These are phyloP conservation scores for Cylas formicarius DNA, from an alignment of 1,140 invertebrate genomes.

Conservation along the genomic window DNA sequence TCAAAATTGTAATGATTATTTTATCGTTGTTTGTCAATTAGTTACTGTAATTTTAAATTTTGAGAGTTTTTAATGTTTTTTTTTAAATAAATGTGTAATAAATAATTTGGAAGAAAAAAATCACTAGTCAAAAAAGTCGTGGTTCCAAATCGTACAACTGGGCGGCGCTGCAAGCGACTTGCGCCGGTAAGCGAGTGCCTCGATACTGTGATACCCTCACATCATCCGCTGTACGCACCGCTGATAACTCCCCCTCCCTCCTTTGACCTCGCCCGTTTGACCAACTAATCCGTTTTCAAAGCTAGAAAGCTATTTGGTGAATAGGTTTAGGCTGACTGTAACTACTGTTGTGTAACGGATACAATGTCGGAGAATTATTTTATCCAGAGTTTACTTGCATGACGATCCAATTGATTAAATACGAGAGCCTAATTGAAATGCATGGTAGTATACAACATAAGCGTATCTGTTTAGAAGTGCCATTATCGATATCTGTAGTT, in stretches of 20 bases:
- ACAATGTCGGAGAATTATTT: slow-evolving; percentile 2
- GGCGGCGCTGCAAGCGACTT: slow-evolving; percentile 26
- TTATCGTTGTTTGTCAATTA: too few relatives aligned
- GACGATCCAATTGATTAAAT: slow-evolving; percentile 5
- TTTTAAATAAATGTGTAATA: too few relatives aligned
- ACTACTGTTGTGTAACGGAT: slow-evolving; percentile 14
- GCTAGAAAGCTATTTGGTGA: slow-evolving; percentile 21
- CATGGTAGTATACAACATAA: slow-evolving; percentile 37
- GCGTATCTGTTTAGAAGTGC: slow-evolving; percentile 38
- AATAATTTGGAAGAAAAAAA: slow-evolving; percentile 8
- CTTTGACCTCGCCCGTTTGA: slow-evolving; percentile 11
- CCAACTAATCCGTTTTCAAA: slow-evolving; percentile 6
- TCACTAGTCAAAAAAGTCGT: slow-evolving; percentile 25
- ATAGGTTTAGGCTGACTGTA: slow-evolving; percentile 22
- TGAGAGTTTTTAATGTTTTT: too few relatives aligned
- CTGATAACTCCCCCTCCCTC: slow-evolving; percentile 27
- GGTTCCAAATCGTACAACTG: slow-evolving; percentile 14
- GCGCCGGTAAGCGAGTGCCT: slow-evolving; percentile 40
- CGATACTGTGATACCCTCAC: slow-evolving; percentile 42
- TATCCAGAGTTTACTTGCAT: slow-evolving; percentile 19
- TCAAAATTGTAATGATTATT: too few relatives aligned
- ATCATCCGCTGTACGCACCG: slow-evolving; percentile 33
- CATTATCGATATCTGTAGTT: slow-evolving; percentile 35
- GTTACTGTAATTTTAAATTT: too few relatives aligned
- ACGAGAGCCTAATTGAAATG: slow-evolving; percentile 32